Evolutionary conservation across 35 echinoderm and acorn worm genomes (phyloP), one percentile per base, ranked within the genome.

Genomic region (Stichopus chloronotus): DNA sequence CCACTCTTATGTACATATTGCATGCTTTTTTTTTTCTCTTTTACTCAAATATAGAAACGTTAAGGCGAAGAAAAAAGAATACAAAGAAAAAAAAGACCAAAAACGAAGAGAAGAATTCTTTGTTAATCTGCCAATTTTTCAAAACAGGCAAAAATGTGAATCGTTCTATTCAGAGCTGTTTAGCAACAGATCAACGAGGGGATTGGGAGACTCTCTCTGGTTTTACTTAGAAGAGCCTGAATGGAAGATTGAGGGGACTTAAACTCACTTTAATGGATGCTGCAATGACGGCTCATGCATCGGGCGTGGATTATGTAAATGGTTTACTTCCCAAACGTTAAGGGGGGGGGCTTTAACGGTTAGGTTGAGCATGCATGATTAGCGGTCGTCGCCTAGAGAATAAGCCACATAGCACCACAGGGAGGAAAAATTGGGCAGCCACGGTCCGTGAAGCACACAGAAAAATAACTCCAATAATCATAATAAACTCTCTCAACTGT

Each of bases 351-450:
- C 69, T 74, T 74, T 74, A 74, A 74, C 69, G 22, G 13, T 74
- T 74, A 7, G 69, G 69, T 74, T n/a, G 69, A 74, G 69, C 69
- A 74, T 74, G 69, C 69, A 74, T 74, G 69, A 74, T 74, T 74
- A 74, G 69, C 30, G 30, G 30, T 43, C 30, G 30, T 43, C 30
- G 30, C 19, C 22, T n/a, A n/a, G 19, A 74, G 22, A 65, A 65
- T 11, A 74, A 21, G 22, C 19, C 19, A 19, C 14, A 74, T 74
- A n/a, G 17, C 69, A 74, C 69, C 12, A 16, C 7, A 74, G 19
- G 69, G 69, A 21, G 69, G 68, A 74, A 74, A 74, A 61, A 5
- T 16, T 74, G 4, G 30, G 69, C 7, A 19, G 22, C 69, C 6
- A 74, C 7, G 20, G 69, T 20, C 22, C 69, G 22, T 6, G 69